These are phyloP conservation scores for Arbacia lixula DNA, from an alignment of 53 echinoderm and acorn worm species.

Conservation along the genomic window DNA sequence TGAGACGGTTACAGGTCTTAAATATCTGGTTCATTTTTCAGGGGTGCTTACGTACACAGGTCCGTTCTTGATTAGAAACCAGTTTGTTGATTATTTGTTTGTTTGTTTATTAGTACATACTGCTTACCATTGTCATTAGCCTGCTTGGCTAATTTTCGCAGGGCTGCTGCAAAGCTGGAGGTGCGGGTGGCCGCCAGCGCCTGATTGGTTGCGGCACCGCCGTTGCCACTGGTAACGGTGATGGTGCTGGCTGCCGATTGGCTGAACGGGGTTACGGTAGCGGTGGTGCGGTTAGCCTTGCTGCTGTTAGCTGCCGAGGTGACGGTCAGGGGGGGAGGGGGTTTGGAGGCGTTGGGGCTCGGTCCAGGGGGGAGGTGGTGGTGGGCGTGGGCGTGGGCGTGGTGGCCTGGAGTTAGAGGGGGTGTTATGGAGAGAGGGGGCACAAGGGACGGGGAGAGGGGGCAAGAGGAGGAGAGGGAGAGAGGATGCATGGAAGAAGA, in stretches of 20 bases:
- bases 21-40: no score
- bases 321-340: constrained; percentile 95
- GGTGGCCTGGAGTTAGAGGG: not conserved
- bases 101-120: no score
- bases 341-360: constrained; percentile 87
- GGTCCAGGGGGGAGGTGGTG: constrained; percentile 69
- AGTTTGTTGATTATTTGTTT: no score
- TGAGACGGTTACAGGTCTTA: no score
- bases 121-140: constrained; percentile 96
- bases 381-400: constrained; percentile 1
- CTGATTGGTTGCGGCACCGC: constrained; percentile 79
- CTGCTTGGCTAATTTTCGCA: constrained; percentile 96
- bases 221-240: constrained; percentile 98
- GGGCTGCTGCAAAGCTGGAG: constrained; percentile 98
- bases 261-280: constrained; percentile 98
- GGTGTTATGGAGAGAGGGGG: not conserved
- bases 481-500: not conserved
- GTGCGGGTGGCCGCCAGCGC: constrained; percentile 97
- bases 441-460: not conserved
- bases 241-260: constrained; percentile 95
- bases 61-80: no score
- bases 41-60: no score
- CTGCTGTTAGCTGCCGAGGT: constrained; percentile 80
- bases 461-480: not conserved
- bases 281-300: constrained; percentile 92